Conservation (phyloP, 1,140 invertebrate genomes). For the Drosophila arizonae region DNA sequence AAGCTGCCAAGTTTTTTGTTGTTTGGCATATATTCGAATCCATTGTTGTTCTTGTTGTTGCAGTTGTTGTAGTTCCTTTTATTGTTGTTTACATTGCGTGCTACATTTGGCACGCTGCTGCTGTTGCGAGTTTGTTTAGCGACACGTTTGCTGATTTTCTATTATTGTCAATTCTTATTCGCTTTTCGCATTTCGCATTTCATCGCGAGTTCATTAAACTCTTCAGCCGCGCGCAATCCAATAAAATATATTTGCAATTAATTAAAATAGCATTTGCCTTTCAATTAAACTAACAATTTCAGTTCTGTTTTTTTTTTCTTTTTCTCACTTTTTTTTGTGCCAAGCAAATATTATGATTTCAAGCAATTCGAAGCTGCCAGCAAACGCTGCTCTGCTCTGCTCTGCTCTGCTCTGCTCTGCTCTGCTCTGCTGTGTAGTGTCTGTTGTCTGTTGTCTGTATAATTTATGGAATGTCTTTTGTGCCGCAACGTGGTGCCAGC, state of each 20-base stretch:
- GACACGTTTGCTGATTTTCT: conserved; percentile 70
- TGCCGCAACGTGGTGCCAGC: conserved; percentile 21
- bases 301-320: background rate
- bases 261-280: conserved; percentile 31
- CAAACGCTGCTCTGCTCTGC: conserved; percentile 1
- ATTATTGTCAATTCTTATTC: conserved; percentile 54
- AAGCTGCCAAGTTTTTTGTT: conserved; percentile 46
- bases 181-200: conserved; percentile 25
- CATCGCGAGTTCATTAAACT: conserved; percentile 63
- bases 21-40: conserved; percentile 34
- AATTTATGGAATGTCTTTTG: conserved; percentile 64
- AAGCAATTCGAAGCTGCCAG: conserved; percentile 6
- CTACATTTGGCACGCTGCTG: conserved; percentile 59
- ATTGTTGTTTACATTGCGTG: conserved; percentile 62
- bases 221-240: conserved; percentile 6
- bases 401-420: background rate
- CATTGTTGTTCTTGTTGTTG: conserved; percentile 17
- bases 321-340: background rate
- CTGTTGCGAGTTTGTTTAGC: conserved; percentile 55
- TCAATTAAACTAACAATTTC: conserved; percentile 4
- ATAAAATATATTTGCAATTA: conserved; percentile 30
- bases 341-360: conserved; percentile 8
- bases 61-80: conserved; percentile 40
- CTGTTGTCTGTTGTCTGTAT: conserved; percentile 43
- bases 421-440: background rate